Conservation (phyloP, 2,888 invertebrate genomes). For the Hemicrepidius hirtus region DNA sequence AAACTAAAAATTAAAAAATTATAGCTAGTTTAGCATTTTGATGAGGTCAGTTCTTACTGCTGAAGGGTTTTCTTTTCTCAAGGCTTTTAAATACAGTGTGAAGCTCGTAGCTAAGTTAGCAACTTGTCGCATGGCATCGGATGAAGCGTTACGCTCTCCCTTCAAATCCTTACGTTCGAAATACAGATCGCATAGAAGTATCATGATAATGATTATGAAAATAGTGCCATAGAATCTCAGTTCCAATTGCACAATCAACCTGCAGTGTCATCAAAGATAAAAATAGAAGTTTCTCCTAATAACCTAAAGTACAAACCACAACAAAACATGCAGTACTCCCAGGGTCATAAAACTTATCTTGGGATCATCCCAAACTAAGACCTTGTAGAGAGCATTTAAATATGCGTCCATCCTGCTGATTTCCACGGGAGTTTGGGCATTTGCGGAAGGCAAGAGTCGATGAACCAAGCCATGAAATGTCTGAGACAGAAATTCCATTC, state of each 20-base stretch:
- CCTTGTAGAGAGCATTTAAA: constrained; percentile 62
- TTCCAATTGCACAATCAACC: constrained; percentile 68
- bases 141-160: constrained; percentile 56
- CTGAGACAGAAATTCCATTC: constrained; percentile 37
- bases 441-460: constrained; percentile 27
- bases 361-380: constrained; percentile 70
- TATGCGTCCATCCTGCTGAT: constrained; percentile 62
- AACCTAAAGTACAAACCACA: constrained; percentile 67
- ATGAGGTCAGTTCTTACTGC: constrained; percentile 62
- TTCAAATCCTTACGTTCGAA: constrained; percentile 54
- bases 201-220: constrained; percentile 64
- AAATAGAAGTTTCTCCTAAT: constrained; percentile 28
- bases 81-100: constrained; percentile 59
- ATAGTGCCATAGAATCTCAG: constrained; percentile 70
- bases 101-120: constrained; percentile 55
- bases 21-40: not conserved
- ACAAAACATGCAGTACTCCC: constrained; percentile 67
- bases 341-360: constrained; percentile 66
- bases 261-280: constrained; percentile 60
- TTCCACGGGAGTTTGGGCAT: constrained; percentile 8
- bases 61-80: constrained; percentile 68
- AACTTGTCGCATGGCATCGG: constrained; percentile 59
- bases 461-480: constrained; percentile 23
- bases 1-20: constrained; percentile 66
- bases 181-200: constrained; percentile 66